Conservation (phyloP, 2,888 invertebrate species). For the Colostygia pectinataria region DNA sequence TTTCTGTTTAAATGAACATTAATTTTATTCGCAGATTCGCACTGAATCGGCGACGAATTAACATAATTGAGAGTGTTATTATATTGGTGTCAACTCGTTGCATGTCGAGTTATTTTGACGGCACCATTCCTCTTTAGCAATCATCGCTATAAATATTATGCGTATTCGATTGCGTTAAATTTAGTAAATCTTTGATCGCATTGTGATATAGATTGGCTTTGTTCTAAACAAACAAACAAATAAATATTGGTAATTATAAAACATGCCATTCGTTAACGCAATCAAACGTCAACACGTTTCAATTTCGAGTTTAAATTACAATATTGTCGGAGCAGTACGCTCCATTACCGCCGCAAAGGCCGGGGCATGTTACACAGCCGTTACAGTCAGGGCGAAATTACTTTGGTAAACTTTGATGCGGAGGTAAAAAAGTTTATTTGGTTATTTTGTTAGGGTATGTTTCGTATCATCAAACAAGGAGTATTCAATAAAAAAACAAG, state of each 20-base stretch:
- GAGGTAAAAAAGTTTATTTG: slow-evolving; percentile 33
- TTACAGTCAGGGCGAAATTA: slow-evolving; percentile 36
- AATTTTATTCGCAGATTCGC: slow-evolving; percentile 77
- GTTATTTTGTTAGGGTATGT: slow-evolving; percentile 34
- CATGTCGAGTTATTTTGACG: slow-evolving; percentile 44
- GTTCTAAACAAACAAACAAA: no score
- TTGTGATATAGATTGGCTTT: not conserved
- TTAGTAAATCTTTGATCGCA: slow-evolving; percentile 18
- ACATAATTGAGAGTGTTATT: slow-evolving; percentile 74
- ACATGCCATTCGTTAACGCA: slow-evolving; percentile 34
- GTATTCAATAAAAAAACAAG: slow-evolving; percentile 7
- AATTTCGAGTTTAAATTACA: slow-evolving; percentile 44
- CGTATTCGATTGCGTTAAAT: slow-evolving; percentile 26
- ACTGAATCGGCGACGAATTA: slow-evolving; percentile 75
- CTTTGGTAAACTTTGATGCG: slow-evolving; percentile 35
- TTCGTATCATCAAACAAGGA: slow-evolving; percentile 19
- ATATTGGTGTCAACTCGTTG: slow-evolving; percentile 55
- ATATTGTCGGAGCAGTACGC: slow-evolving; percentile 40
- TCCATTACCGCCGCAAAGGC: slow-evolving; percentile 44
- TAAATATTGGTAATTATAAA: slow-evolving; percentile 29
- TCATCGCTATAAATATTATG: slow-evolving; percentile 16
- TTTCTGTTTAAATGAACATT: slow-evolving; percentile 78
- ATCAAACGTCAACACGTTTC: slow-evolving; percentile 39
- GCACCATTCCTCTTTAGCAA: slow-evolving; percentile 43
- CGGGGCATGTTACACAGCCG: slow-evolving; percentile 33